phyloP scores from a whole-genome alignment of 2,797 vertebrate genomes.

The Sebastes oblongus region DNA sequence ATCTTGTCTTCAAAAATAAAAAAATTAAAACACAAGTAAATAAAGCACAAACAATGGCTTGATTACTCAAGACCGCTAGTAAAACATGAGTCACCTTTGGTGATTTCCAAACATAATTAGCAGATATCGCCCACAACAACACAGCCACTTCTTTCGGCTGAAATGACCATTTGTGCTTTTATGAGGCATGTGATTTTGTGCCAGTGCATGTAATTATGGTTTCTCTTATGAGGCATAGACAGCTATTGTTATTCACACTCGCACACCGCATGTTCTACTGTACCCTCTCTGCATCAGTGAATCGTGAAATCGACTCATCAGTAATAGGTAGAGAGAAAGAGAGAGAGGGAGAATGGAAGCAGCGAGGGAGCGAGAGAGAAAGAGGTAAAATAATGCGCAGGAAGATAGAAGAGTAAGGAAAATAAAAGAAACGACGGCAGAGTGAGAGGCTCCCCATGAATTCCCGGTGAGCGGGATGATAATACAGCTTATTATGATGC shows the following conservation, averaged over 20 bases:
- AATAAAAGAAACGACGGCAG: conserved; percentile 36
- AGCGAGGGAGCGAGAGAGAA: conserved; percentile 9
- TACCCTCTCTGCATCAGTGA: conserved; percentile 75
- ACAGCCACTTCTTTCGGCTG: not conserved
- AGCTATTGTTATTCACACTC: conserved; percentile 76
- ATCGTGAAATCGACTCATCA: conserved; percentile 81
- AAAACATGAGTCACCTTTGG: not conserved
- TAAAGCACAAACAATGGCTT: not conserved
- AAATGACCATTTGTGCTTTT: conserved; percentile 46
- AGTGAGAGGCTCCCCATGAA: conserved; percentile 25
- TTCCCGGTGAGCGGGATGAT: conserved; percentile 44
- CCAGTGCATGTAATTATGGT: conserved; percentile 67
- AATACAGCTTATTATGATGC: conserved; percentile 51
- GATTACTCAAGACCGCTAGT: not conserved
- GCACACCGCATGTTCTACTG: conserved; percentile 70
- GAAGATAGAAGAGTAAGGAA: conserved; percentile 26
- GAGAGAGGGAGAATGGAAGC: conserved; percentile 34
- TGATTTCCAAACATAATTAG: conserved; percentile 26
- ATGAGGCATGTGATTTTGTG: conserved; percentile 52
- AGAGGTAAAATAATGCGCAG: conserved; percentile 46
- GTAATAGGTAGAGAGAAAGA: conserved; percentile 66
- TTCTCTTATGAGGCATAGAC: conserved; percentile 61
- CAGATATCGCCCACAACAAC: not conserved
- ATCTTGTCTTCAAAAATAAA: not conserved
- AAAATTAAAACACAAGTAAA: not conserved